Base-by-base conservation (phyloP, 2,888 invertebrate species). In the Pterostichus madidus region DNA sequence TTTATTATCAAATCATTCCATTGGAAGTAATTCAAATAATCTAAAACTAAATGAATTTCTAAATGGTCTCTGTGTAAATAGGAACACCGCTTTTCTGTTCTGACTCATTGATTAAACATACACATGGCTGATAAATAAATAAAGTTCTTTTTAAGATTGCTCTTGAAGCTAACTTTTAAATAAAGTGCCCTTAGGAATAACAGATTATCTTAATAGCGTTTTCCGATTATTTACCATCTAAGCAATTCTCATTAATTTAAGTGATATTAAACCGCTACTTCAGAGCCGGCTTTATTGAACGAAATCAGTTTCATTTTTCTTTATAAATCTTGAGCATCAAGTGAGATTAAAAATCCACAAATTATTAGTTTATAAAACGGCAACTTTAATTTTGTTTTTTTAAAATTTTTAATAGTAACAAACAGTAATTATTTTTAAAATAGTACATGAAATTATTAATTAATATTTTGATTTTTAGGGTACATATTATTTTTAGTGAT, bases 41-140 rank as follows among this genome's bases (percentile, higher is more conserved):
- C 49, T 49, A 39, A 39, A 39, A 7, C 13, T 49, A 49, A 49
- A 49, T 49, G 11, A 49, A 49, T 49, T 49, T 49, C 49, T 39
- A 49, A 49, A 49, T 10, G 13, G n/a, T 49, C 49, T 49, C 13
- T 49, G 49, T 13, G 13, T 13, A 49, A 49, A 49, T 49, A 2
- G 5, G n/a, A 49, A n/a, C 5, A 5, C 8, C 49, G 13, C 44
- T 44, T 44, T 44, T 49, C 49, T 49, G 49, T n/a, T 11, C 4
- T 49, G 49, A 49, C 49, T 49, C 49, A 44, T 11, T 44, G 44
- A 44, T 44, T 44, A 44, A 44, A 44, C 44, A 44, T 44, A 44
- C 44, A 39, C 39, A 39, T 39, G 39, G 39, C 39, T 39, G 52
- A 52, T 52, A 52, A 52, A 52, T 52, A 52, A 52, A 52, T n/a